phyloP scores from a whole-genome alignment of 1,140 invertebrate genomes.

The Penaeus indicus region DNA sequence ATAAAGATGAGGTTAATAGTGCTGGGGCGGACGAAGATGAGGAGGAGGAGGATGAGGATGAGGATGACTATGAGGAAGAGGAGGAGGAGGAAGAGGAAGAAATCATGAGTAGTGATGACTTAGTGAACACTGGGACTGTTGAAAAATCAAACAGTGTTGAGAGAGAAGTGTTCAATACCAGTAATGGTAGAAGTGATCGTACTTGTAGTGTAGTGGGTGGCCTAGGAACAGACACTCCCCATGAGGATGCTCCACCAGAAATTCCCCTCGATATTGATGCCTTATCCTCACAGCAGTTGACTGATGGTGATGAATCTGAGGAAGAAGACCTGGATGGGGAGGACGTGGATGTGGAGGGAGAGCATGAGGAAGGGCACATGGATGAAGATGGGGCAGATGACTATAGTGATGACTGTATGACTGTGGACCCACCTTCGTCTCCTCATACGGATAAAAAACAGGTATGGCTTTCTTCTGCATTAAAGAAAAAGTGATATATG shows the following conservation, averaged over 20 bases:
- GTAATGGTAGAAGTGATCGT: constrained; percentile 32
- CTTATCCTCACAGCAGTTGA: constrained; percentile 28
- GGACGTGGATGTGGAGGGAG: constrained; percentile 34
- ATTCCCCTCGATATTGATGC: constrained; percentile 42
- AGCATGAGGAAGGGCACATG: constrained; percentile 36
- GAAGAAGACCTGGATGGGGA: constrained; percentile 45
- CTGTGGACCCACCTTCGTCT: constrained; percentile 51
- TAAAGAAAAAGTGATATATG: no score
- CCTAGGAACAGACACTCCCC: constrained; percentile 45
- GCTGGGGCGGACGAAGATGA: background rate
- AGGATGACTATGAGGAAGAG: constrained; percentile 18
- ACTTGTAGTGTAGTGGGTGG: constrained; percentile 11
- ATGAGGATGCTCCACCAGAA: constrained; percentile 48
- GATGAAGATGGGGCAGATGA: constrained; percentile 66
- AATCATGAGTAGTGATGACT: constrained; percentile 47
- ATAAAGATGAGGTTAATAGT: no score
- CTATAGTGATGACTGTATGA: constrained; percentile 63
- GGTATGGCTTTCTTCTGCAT: background rate
- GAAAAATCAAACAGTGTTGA: constrained; percentile 2
- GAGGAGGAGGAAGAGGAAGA: background rate
- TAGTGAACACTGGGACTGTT: constrained; percentile 28
- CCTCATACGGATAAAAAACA: constrained; percentile 60
- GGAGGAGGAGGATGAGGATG: background rate
- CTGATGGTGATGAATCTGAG: constrained; percentile 49
- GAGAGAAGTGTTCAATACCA: background rate